These are phyloP conservation scores for Drosophila pruinosa DNA, from an alignment of 1,140 invertebrate species.

Conservation along the genomic window DNA sequence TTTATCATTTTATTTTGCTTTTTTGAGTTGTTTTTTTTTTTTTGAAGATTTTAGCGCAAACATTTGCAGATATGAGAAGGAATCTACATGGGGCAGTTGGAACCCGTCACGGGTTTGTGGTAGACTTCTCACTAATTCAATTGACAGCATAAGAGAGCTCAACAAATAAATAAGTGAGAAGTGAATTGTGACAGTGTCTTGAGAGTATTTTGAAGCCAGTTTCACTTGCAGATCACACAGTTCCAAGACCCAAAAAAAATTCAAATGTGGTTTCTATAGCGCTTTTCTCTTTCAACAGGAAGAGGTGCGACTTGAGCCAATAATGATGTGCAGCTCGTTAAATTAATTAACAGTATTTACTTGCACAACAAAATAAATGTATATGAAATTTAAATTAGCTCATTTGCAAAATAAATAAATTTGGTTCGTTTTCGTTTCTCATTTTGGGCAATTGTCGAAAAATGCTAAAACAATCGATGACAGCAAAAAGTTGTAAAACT, in stretches of 20 bases:
- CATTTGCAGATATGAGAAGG: slow-evolving; percentile 53
- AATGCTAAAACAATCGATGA: not conserved
- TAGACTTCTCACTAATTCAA: slow-evolving; percentile 66
- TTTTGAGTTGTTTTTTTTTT: slow-evolving; percentile 16
- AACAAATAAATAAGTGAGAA: slow-evolving; percentile 37
- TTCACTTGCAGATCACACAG: slow-evolving; percentile 19
- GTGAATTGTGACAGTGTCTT: slow-evolving; percentile 41
- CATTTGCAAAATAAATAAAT: not conserved
- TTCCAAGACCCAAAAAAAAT: slow-evolving; percentile 5
- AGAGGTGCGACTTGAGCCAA: slow-evolving; percentile 49
- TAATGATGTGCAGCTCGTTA: slow-evolving; percentile 33
- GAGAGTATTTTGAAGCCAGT: slow-evolving; percentile 30
- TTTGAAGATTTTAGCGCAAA: slow-evolving; percentile 60
- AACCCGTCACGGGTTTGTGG: slow-evolving; percentile 11
- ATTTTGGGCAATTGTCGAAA: slow-evolving; percentile 2
- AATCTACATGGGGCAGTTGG: slow-evolving; percentile 35
- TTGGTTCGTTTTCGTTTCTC: slow-evolving; percentile 35
- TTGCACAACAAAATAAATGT: slow-evolving; percentile 20
- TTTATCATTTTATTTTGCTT: slow-evolving; percentile 51
- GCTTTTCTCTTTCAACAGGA: slow-evolving; percentile 38
- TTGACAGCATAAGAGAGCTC: slow-evolving; percentile 62
- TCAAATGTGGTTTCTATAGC: not conserved
- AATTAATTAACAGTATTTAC: slow-evolving; percentile 59
- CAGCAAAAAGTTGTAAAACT: not conserved
- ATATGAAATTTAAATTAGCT: slow-evolving; percentile 20